A percentile compares a stretch with the other conserved stretches of the same genome.
Evolutionary conservation across 2,888 invertebrate species (phyloP).

Genomic region (Drosophila rubida): DNA sequence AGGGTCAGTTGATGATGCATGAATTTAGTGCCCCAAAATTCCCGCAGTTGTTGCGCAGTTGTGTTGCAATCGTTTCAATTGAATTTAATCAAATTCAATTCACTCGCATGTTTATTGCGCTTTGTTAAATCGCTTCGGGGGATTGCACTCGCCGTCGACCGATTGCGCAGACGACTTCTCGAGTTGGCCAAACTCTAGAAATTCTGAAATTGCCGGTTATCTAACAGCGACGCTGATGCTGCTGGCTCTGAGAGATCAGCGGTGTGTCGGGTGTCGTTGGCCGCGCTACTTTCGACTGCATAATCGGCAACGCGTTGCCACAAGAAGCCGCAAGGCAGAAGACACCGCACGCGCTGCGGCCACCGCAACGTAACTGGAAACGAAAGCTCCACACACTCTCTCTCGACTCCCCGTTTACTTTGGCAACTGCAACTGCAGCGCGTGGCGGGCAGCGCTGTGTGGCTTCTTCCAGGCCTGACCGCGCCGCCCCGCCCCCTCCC

Average conservation of each 20-base stretch:
- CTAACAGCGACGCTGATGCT: slow-evolving; percentile 6
- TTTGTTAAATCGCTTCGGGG: background rate
- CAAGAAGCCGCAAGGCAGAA: slow-evolving; percentile 30
- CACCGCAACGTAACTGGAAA: slow-evolving; percentile 42
- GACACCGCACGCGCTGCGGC: slow-evolving; percentile 48
- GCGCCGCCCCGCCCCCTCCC: background rate
- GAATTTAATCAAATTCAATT: slow-evolving; percentile 82
- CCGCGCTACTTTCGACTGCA: slow-evolving; percentile 57
- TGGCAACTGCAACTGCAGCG: slow-evolving; percentile 33
- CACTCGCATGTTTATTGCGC: slow-evolving; percentile 23
- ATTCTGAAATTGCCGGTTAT: slow-evolving; percentile 20
- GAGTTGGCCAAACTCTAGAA: background rate
- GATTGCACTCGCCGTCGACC: slow-evolving; percentile 9
- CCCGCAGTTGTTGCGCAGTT: slow-evolving; percentile 2
- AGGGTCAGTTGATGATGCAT: slow-evolving; percentile 20
- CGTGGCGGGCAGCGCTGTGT: slow-evolving; percentile 59
- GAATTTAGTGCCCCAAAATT: slow-evolving; percentile 17
- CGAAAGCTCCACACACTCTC: slow-evolving; percentile 18
- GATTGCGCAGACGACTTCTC: background rate
- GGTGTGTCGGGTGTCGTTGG: slow-evolving; percentile 44
- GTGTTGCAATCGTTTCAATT: slow-evolving; percentile 73
- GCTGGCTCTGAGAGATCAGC: background rate
- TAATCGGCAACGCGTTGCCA: slow-evolving; percentile 39
- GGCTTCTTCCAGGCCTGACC: slow-evolving; percentile 61
- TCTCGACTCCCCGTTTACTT: slow-evolving; percentile 13